These are phyloP conservation scores for Etheostoma nigrum DNA, from an alignment of 2,797 vertebrate genomes.

Conservation along the genomic window DNA sequence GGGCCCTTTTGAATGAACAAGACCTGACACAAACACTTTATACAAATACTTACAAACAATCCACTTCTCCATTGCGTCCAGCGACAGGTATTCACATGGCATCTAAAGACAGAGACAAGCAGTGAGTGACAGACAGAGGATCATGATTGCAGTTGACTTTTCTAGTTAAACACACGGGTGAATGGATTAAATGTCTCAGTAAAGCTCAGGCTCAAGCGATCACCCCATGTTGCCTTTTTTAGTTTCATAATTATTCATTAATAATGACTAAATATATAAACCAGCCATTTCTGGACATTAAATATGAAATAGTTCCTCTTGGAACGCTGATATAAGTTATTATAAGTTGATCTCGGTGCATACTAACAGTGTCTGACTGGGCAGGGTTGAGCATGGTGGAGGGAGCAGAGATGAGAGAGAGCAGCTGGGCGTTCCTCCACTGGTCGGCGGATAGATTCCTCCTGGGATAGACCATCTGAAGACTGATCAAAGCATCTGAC, in stretches of 20 bases:
- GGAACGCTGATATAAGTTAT: too few species aligned
- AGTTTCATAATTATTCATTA: not conserved
- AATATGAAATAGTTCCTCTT: not conserved
- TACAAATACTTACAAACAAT: slow-evolving; percentile 94
- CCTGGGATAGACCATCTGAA: slow-evolving; percentile 98
- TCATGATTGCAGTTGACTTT: not conserved
- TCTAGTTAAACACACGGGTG: not conserved
- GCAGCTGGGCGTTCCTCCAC: slow-evolving; percentile 97
- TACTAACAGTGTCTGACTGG: slow-evolving; percentile 96
- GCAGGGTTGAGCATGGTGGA: slow-evolving; percentile 99
- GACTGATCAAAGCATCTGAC: slow-evolving; percentile 96
- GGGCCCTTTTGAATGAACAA: too few species aligned
- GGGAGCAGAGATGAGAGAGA: slow-evolving; percentile 97
- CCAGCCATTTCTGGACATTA: not conserved
- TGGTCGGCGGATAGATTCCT: slow-evolving; percentile 98
- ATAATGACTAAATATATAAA: not conserved
- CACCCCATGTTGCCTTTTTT: too few species aligned
- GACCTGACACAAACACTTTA: not conserved
- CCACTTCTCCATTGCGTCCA: slow-evolving; percentile 99
- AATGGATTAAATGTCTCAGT: not conserved
- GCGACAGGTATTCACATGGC: slow-evolving; percentile 98
- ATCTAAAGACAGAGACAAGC: slow-evolving; percentile 85
- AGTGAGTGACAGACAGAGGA: too few species aligned
- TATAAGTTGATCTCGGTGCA: not conserved
- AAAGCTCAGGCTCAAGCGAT: not conserved